Evolutionary conservation across 2,888 invertebrate genomes (phyloP), one percentile per base, ranked within the genome.

Genomic region (Cantharis lateralis): DNA sequence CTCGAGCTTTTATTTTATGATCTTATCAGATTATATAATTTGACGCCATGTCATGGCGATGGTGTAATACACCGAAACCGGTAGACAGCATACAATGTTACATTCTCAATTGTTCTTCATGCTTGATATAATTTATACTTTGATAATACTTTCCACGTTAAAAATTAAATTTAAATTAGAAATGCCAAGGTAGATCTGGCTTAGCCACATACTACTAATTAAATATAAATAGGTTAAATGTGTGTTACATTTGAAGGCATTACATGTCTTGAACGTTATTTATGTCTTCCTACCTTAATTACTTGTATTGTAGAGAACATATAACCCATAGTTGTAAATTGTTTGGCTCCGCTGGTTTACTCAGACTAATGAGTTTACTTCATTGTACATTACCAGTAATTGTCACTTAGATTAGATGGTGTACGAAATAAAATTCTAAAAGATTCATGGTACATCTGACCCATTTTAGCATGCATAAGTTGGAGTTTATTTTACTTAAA

Each of bases 381-480:
- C 72, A 79, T 79, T 76, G 75, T 77, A 76, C 76, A 72, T 75
- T 73, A 79, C 75, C 78, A 75, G 79, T 80, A 79, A 80, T 80
- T 80, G 80, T 79, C 78, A 80, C 76, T 80, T 80, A 79, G 74
- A 72, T 80, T 80, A 78, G 74, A 72, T 76, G 64, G 66, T 78
- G 68, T 75, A 73, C 73, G 72, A 70, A 75, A 79, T 76, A 76
- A 78, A 71, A 71, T 24, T 68, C 48, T 71, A 68, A 48, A 48
- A 48, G n/a, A n/a, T n/a, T n/a, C n/a, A 48, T n/a, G 48, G 48
- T 48, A 48, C n/a, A 48, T 48, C 7, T 48, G 48, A n/a, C 7
- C 48, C n/a, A 48, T 48, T 48, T 48, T 48, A n/a, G 48, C n/a
- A 48, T 48, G n/a, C n/a, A n/a, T n/a, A n/a, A n/a, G n/a, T n/a